phyloP scores from a whole-genome alignment of 2,888 invertebrate species.

The Gymnoscelis rufifasciata region DNA sequence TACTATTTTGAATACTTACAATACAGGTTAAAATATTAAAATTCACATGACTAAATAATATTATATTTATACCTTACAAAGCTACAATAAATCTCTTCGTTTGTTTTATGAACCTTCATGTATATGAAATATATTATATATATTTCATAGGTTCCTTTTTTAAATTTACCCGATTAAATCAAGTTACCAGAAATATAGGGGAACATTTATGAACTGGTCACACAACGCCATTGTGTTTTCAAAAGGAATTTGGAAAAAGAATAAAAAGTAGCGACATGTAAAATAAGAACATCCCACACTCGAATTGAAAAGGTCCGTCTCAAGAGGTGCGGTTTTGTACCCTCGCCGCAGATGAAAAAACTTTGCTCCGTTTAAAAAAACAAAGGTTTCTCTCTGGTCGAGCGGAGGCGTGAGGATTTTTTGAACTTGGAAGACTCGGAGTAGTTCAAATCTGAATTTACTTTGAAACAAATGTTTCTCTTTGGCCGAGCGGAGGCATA shows the following conservation, averaged over 20 bases:
- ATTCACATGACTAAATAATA: too few relatives aligned
- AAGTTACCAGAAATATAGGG: not conserved
- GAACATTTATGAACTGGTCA: not conserved
- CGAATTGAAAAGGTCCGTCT: conserved; percentile 47
- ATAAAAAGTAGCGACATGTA: conserved; percentile 40
- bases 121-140: too few relatives aligned
- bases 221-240: conserved; percentile 13
- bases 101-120: too few relatives aligned
- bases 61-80: too few relatives aligned
- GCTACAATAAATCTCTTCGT: too few relatives aligned
- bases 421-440: not conserved
- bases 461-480: too few relatives aligned
- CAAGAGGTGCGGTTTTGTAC: conserved; percentile 39
- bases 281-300: conserved; percentile 60
- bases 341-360: conserved; percentile 31
- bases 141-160: too few relatives aligned
- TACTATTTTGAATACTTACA: too few relatives aligned
- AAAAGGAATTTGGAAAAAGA: conserved; percentile 29
- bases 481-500: too few relatives aligned
- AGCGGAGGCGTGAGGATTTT: conserved; percentile 19
- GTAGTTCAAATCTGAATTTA: not conserved
- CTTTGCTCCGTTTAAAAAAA: conserved; percentile 30
- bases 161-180: too few relatives aligned
- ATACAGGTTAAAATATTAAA: too few relatives aligned
- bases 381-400: conserved; percentile 21